Evolutionary conservation across 64 coral and sea anemone genomes (phyloP), one percentile per base, ranked within the genome.

Genomic region (Dendrophyllia cribrosa): DNA sequence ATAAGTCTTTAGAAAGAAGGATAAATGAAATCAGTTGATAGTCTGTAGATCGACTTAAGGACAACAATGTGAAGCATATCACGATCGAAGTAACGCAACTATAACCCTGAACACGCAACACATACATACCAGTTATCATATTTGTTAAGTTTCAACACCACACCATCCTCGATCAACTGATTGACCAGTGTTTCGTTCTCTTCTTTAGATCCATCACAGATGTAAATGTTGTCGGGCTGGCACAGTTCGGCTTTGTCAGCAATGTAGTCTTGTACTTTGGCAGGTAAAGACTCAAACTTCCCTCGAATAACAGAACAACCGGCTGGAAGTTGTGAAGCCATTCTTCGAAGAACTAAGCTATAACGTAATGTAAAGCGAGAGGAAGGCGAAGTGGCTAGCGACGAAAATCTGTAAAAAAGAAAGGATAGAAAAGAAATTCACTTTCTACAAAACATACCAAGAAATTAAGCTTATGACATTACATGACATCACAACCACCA

Each of bases 181-280:
- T 96, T 50, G n/a, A 99, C 52, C 0, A 99, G 70, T 9, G 13
- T 45, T 70, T 99, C 21, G 68, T 96, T 96, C 51, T 99, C 97
- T 56, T 94, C 97, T 13, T 83, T 45, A 1, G 97, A 94, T 19
- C 97, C 97, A 88, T 99, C 91, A 58, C 97, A 99, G 58, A 99
- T 94, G n/a, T 94, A 87, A 51, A 99, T 67, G 16, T 88, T 77
- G 43, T 83, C 80, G 12, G 97, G 97, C 10, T 25, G 34, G 72
- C 94, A 94, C 16, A 96, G 51, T 73, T 58, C 51, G 61, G 77
- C 94, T 61, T 99, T 93, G 51, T 95, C 88, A 2, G 51, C 66
- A 26, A 96, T 77, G 72, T 88, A 99, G 2, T 65, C 62, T 45
- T 94, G 88, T 10, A 99, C 94, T 66, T 90, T 92, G 0, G 53